These are phyloP conservation scores for Hesperia comma DNA, from an alignment of 2,888 invertebrate species.

Conservation along the genomic window DNA sequence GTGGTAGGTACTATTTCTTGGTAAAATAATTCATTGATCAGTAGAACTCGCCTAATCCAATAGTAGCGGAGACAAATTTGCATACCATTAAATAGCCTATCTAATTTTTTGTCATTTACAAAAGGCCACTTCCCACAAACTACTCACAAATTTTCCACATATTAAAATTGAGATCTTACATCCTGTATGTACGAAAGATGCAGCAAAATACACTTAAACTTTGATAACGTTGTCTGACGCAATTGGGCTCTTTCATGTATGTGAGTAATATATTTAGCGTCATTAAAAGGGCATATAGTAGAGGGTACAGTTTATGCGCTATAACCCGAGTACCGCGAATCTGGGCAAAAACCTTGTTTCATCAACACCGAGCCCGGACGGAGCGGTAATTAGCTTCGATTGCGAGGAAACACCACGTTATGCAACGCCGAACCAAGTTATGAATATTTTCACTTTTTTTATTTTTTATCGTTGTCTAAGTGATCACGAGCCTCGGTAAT, in stretches of 20 bases:
- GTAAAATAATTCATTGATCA: too few relatives aligned
- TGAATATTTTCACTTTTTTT: background rate
- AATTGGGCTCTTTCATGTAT: constrained; percentile 3
- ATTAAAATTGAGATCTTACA: background rate
- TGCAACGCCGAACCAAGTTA: constrained; percentile 42
- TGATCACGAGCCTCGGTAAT: too few relatives aligned
- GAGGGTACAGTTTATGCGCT: constrained; percentile 60
- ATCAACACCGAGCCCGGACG: constrained; percentile 68
- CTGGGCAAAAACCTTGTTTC: constrained; percentile 70
- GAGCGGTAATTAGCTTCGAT: constrained; percentile 68
- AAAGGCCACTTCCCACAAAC: too few relatives aligned
- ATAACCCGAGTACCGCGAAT: constrained; percentile 66
- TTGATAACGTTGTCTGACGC: constrained; percentile 16
- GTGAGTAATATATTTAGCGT: constrained; percentile 61
- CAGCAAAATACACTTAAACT: background rate
- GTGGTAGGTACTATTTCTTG: too few relatives aligned
- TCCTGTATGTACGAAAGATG: constrained; percentile 9
- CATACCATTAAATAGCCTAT: too few relatives aligned
- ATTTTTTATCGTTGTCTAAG: background rate
- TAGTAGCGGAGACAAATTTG: too few relatives aligned
- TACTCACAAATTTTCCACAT: too few relatives aligned
- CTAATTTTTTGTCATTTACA: too few relatives aligned
- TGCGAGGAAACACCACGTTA: constrained; percentile 51
- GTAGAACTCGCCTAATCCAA: too few relatives aligned
- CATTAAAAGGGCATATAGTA: constrained; percentile 53